Base-by-base conservation (phyloP, 2,113 vertebrate species). In the Varanus komodoensis region DNA sequence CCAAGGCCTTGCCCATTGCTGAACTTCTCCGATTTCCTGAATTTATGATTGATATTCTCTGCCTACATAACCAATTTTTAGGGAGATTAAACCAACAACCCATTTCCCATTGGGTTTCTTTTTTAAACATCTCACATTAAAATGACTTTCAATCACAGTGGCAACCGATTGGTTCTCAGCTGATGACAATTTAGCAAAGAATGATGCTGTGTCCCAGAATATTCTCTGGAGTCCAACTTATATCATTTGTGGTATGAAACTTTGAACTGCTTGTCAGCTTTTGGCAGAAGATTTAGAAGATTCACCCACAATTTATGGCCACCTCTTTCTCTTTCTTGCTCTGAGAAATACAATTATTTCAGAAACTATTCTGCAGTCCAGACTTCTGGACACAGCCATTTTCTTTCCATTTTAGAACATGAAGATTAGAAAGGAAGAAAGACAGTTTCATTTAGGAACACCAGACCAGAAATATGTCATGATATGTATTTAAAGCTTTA, bases 241-340 rank as follows among this genome's bases (percentile, higher is more conserved):
- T 84, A 78, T 79, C 82, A 85, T 89, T 85, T 85, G 89, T 52
- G 82, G 82, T 85, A 85, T 85, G 89, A 89, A 89, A 89, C 74
- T 84, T 34, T 89, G 89, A 89, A 89, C 89, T 78, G 48, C 74
- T 78, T 89, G 89, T 89, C 89, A 89, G 61, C 81, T 25, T 89
- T 78, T 78, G 23, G 61, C 25, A 27, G 89, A 89, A 89, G 74
- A 84, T 89, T 89, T 89, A 69, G 74, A 69, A 68, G 44, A 54
- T 44, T 79, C 57, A 54, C 52, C 73, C 74, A n/a, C 89, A 85
- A 89, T 89, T 89, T 84, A 85, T 89, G 82, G 19, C 44, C 32
- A 78, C 82, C 61, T 84, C 82, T 89, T 82, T n/a, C 50, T 84
- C 73, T 52, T 34, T 78, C 82, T 89, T 77, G 82, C 82, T 89